Evolutionary conservation across 2,797 vertebrate genomes (phyloP).

Genomic region (Emydoidea blandingii): DNA sequence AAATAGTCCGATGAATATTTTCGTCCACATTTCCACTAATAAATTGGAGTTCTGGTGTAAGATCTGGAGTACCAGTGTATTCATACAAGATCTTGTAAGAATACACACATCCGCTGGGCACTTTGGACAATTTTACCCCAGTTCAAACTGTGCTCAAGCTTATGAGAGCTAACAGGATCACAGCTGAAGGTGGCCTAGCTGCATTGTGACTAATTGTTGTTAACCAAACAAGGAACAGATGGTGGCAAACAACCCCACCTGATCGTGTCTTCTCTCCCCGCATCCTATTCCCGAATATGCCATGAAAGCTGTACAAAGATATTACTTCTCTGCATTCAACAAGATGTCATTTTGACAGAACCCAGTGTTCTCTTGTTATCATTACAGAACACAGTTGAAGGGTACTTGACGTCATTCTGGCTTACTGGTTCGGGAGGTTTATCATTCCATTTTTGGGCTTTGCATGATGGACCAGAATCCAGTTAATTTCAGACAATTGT

Average conservation of each 20-base stretch:
- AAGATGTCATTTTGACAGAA: rapidly evolving
- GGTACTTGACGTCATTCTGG: rapidly evolving
- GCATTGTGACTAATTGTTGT: background rate
- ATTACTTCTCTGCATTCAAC: rapidly evolving
- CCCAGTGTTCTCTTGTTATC: background rate
- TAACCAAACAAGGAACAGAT: slow-evolving; percentile 17
- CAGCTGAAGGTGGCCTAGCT: background rate
- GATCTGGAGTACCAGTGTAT: background rate
- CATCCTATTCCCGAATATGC: background rate
- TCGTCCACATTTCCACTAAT: background rate
- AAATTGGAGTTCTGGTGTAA: background rate
- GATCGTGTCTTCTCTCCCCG: rapidly evolving
- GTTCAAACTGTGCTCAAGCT: background rate
- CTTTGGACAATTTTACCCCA: background rate
- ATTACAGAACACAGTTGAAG: background rate
- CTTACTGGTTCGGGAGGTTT: background rate
- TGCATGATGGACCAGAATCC: background rate
- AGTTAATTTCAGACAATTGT: background rate
- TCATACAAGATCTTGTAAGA: background rate
- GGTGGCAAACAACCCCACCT: background rate
- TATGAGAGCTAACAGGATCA: background rate
- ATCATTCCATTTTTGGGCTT: background rate
- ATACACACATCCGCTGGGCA: rapidly evolving
- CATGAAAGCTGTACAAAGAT: rapidly evolving
- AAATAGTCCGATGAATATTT: background rate